Evolutionary conservation across 2,797 vertebrate genomes (phyloP).

Genomic region (Acridotheres tristis): DNA sequence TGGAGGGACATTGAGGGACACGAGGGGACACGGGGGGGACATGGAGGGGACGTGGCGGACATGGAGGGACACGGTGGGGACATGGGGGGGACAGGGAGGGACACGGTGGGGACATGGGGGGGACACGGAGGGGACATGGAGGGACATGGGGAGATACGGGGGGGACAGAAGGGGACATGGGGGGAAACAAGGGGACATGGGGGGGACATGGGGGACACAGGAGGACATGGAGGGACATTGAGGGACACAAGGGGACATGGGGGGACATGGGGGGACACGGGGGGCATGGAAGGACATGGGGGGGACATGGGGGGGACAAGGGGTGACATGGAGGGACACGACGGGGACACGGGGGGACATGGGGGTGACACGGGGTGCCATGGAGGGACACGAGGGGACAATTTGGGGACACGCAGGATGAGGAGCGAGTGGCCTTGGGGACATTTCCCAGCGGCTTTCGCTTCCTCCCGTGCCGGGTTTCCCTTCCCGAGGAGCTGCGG

Average conservation of each 20-base stretch:
- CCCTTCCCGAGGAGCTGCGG: not conserved
- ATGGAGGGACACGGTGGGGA: no score
- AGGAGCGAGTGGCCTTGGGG: accelerated
- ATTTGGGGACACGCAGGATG: no score
- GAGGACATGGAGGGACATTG: no score
- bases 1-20: not conserved
- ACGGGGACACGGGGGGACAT: not conserved
- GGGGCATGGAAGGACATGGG: not conserved
- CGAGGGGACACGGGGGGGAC: not conserved
- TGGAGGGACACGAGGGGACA: no score
- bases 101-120: not conserved
- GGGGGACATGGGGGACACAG: no score
- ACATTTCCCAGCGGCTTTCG: not conserved
- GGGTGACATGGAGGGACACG: not conserved
- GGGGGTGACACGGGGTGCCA: no score
- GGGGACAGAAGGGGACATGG: not conserved
- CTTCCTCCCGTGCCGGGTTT: not conserved
- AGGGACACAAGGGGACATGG: no score
- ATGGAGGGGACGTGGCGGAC: no score
- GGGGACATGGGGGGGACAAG: not conserved
- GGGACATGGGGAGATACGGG: not conserved
- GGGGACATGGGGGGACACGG: not conserved
- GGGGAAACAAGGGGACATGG: no score
- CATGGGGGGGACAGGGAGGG: not conserved
- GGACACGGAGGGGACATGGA: not conserved